Base-by-base conservation (phyloP, 1,140 invertebrate genomes). In the Nymphalis io region DNA sequence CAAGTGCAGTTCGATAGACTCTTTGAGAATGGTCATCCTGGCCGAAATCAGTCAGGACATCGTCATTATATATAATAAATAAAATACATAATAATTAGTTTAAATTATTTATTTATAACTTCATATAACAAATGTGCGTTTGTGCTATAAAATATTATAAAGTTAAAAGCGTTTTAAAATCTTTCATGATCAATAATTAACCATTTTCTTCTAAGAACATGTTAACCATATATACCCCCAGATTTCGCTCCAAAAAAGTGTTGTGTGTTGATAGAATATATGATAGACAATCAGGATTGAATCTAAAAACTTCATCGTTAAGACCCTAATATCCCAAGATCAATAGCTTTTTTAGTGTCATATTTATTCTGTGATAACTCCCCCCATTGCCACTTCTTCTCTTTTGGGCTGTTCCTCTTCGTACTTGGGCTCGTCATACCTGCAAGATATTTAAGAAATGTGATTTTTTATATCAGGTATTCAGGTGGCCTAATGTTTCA, bases 301-400 rank as follows among this genome's bases (percentile, higher is more conserved):
- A 33, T 33, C 27, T 27, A 27, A 8, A 8, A 33, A 8, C 10
- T 8, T 33, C 3, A 23, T 23, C 1, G 0, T 33, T 33, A 33
- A 33, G 27, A 6, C 27, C 8, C 27, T 6, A 33, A 0, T 33
- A 33, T 4, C 27, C 27, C 2, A 6, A 33, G 27, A 33, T 5
- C 3, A 23, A 23, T 13, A 18, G 10, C 4, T 46, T 63, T 8
- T 18, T 8, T 51, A 60, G 39, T 68, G 5, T 42, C 51, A 33
- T 23, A 18, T 27, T 70, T 60, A 70, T 20, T 70, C 68, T 51
- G 68, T 65, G 39, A 70, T 60, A 33, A 60, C 68, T 0, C 62
- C 68, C n/a, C 61, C 62, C 20, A 42, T 65, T 11, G 68, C 13
- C 4, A 70, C 55, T 27, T 70, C 61, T 40, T 70, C 61, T 18